A percentile compares a stretch with the other conserved stretches of the same genome.
Evolutionary conservation across 2,888 invertebrate genomes (phyloP).

Genomic region (Rhamphomyia laevipes): DNA sequence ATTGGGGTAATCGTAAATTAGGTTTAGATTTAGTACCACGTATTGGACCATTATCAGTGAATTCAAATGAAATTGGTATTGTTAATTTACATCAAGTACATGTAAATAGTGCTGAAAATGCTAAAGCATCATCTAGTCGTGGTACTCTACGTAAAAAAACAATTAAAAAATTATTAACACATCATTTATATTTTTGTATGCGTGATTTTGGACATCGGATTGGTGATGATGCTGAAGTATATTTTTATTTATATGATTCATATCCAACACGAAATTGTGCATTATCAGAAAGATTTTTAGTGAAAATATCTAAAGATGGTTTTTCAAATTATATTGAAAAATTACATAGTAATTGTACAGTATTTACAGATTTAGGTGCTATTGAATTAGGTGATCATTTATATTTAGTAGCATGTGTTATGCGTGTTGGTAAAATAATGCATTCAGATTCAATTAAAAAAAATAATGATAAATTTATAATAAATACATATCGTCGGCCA

Average conservation of each 20-base stretch:
- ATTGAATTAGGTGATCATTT: conserved; percentile 75
- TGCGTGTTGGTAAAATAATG: conserved; percentile 78
- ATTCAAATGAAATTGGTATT: conserved; percentile 78
- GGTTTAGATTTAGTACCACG: conserved; percentile 87
- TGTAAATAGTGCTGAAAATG: conserved; percentile 61
- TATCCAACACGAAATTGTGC: conserved; percentile 57
- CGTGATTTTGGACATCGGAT: conserved; percentile 79
- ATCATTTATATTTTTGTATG: conserved; percentile 79
- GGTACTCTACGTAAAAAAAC: conserved; percentile 34
- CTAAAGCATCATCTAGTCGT: conserved; percentile 45
- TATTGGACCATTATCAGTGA: conserved; percentile 78
- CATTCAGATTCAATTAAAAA: conserved; percentile 35
- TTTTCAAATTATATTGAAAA: conserved; percentile 82
- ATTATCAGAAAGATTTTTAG: conserved; percentile 79
- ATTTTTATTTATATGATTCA: conserved; percentile 72
- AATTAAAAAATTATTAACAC: conserved; percentile 43
- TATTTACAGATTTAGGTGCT: conserved; percentile 71
- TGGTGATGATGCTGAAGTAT: conserved; percentile 80
- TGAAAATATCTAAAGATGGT: conserved; percentile 79
- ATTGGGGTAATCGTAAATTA: conserved; percentile 92
- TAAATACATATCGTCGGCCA: conserved; percentile 54
- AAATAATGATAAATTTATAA: conserved; percentile 27
- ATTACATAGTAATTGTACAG: conserved; percentile 75
- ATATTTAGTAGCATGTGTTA: conserved; percentile 80
- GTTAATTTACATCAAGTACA: conserved; percentile 80